Conservation (phyloP, 2,113 vertebrate genomes). For the Laticauda colubrina region DNA sequence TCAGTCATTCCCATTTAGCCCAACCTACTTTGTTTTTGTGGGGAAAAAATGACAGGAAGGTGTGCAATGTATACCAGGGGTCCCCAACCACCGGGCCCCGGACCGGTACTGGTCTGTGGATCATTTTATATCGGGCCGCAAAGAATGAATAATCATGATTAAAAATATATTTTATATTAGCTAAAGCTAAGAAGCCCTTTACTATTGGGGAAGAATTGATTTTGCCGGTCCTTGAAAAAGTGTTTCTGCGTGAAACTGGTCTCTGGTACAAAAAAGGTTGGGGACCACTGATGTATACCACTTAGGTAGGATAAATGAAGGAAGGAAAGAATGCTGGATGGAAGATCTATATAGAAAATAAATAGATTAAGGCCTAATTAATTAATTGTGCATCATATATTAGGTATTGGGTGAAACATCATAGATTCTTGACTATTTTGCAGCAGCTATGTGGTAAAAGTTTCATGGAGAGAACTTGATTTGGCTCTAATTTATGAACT, state of each 20-base stretch:
- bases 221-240: too few species aligned
- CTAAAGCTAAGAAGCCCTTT: too few species aligned
- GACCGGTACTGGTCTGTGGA: too few species aligned
- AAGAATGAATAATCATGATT: too few species aligned
- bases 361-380: background rate
- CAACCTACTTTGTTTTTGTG: background rate
- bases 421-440: background rate
- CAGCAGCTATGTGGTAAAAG: background rate
- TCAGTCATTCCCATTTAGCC: background rate
- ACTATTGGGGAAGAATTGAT: too few species aligned
- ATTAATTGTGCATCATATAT: background rate
- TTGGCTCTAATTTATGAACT: background rate
- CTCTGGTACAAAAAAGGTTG: too few species aligned
- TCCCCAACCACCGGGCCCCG: too few species aligned
- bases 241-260: too few species aligned
- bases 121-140: too few species aligned
- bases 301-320: background rate
- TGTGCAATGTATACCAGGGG: background rate
- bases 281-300: background rate
- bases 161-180: too few species aligned
- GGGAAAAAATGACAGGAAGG: background rate
- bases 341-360: background rate
- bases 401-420: background rate
- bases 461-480: background rate
- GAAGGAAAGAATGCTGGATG: background rate